A percentile compares a stretch with the other conserved stretches of the same genome.
phyloP scores from a whole-genome alignment of 2,888 invertebrate species.

The Eristalis pertinax region DNA sequence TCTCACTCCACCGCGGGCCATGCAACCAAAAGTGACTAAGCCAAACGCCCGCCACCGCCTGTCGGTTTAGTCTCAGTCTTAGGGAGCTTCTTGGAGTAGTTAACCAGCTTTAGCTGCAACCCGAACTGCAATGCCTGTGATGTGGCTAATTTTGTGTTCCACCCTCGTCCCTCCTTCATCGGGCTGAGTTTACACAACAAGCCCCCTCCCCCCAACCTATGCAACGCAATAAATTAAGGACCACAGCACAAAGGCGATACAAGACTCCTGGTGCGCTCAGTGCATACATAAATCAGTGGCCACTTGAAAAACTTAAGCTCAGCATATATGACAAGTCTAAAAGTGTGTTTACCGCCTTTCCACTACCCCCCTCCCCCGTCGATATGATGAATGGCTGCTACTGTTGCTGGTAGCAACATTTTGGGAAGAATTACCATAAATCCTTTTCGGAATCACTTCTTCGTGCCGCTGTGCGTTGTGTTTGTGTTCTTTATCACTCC shows the following conservation, averaged over 20 bases:
- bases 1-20: slow-evolving; percentile 51
- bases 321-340: slow-evolving; percentile 61
- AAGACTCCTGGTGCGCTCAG: slow-evolving; percentile 32
- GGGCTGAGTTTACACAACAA: slow-evolving; percentile 1
- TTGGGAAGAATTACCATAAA: slow-evolving; percentile 60
- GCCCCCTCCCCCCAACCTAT: not conserved
- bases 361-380: slow-evolving; percentile 26
- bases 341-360: slow-evolving; percentile 57
- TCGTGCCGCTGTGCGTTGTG: not conserved
- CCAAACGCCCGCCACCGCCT: slow-evolving; percentile 15
- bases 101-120: slow-evolving; percentile 26
- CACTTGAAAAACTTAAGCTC: slow-evolving; percentile 61
- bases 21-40: slow-evolving; percentile 58
- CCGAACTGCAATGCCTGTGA: not conserved
- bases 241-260: slow-evolving; percentile 48
- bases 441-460: slow-evolving; percentile 34
- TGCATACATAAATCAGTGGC: slow-evolving; percentile 57
- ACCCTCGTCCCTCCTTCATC: not conserved
- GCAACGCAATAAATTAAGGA: slow-evolving; percentile 57
- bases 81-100: slow-evolving; percentile 17
- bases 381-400: slow-evolving; percentile 65
- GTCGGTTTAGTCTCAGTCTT: slow-evolving; percentile 20
- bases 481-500: not conserved
- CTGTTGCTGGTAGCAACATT: slow-evolving; percentile 15
- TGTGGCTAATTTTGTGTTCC: slow-evolving; percentile 52